Evolutionary conservation across 2,113 vertebrate species (phyloP), one percentile per base, ranked within the genome.

Genomic region (Hydrolagus affinis): DNA sequence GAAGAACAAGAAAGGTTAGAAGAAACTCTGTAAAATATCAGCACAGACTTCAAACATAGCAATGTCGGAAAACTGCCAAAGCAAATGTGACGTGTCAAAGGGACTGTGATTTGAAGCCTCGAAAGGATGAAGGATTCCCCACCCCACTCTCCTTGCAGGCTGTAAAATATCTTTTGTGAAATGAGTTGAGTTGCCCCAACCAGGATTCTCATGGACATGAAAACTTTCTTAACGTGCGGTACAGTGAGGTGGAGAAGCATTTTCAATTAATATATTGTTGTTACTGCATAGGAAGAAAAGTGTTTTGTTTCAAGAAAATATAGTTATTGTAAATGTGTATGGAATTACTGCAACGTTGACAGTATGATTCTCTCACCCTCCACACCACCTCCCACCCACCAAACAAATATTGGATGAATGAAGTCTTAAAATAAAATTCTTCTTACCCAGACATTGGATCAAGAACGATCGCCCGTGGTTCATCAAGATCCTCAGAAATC

Each of bases 401-500:
- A 44, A 44, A 44, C 44, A 68, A 66, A 21, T 3, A 32, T 68
- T 25, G 23, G 1, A 44, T 6, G 44, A 44, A 83, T 32, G 78
- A 68, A 32, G 66, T 17, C 8, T 28, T 25, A 6, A 44, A 88
- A 75, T 3, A 86, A 66, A 19, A 44, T 44, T 44, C 44, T 86
- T 85, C 94, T 93, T 91, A 98, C 98, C 98, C 98, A 69, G 91
- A 90, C 86, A 95, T 93, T 0, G 97, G 98, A 90, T 99, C 96
- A 92, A 99, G 90, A 0, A 97, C 98, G 62, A 99, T 98, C 87
- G 97, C 98, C 87, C 98, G 91, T 11, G 98, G 98, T 85, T 98
- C 97, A 71, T 99, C 96, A 89, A 99, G 92, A 86, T 98, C 96
- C 87, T 99, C 98, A 0, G 98, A 97, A 87, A 99, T 95, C 86